Evolutionary conservation across 2,888 invertebrate genomes (phyloP).

Genomic region (Ecliptopera silaceata): DNA sequence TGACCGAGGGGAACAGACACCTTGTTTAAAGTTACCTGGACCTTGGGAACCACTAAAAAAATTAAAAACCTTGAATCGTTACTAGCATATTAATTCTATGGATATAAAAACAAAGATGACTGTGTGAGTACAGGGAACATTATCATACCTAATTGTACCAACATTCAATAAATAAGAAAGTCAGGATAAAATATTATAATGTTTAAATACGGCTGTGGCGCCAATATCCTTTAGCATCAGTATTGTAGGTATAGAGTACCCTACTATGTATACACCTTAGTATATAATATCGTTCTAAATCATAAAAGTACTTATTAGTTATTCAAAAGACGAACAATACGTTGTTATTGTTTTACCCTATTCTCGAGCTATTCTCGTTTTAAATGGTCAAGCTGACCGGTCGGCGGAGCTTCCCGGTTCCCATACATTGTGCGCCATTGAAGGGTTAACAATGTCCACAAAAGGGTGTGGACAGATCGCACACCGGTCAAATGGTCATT

Average conservation of each 20-base stretch:
- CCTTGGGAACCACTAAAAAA: slow-evolving; percentile 49
- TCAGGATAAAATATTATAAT: neutral
- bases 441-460: slow-evolving; percentile 75
- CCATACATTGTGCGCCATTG: slow-evolving; percentile 69
- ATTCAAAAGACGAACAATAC: slow-evolving; percentile 11
- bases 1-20: slow-evolving; percentile 47
- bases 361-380: slow-evolving; percentile 53
- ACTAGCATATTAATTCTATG: neutral
- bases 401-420: slow-evolving; percentile 76
- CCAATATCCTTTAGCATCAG: neutral
- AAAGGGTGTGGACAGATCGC: slow-evolving; percentile 78
- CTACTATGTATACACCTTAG: too few relatives aligned
- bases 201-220: too few relatives aligned
- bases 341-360: slow-evolving; percentile 28
- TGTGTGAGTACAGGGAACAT: neutral
- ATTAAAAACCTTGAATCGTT: neutral
- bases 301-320: slow-evolving; percentile 4
- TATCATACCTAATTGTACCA: too few relatives aligned
- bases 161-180: neutral
- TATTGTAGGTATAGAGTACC: neutral
- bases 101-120: neutral
- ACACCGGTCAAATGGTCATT: slow-evolving; percentile 80
- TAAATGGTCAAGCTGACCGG: slow-evolving; percentile 63
- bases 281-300: neutral
- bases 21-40: slow-evolving; percentile 44